Evolutionary conservation across 2,113 vertebrate species (phyloP).

Genomic region (Calypte anna): DNA sequence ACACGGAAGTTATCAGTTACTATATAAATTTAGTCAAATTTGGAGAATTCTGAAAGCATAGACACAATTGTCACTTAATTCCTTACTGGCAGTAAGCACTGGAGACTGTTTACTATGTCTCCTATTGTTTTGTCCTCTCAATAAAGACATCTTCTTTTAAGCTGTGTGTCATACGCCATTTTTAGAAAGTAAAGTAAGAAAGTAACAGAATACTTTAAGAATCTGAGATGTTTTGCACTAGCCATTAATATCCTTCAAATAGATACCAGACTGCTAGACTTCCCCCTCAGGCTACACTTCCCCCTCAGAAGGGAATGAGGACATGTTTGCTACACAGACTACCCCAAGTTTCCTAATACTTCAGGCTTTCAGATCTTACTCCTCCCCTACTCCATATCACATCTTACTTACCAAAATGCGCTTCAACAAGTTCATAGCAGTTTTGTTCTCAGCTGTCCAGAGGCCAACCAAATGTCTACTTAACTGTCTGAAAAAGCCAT

Average conservation of each 20-base stretch:
- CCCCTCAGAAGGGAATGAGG: neutral
- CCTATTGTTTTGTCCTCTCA: neutral
- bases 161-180: neutral
- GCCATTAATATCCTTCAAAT: neutral
- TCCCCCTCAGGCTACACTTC: neutral
- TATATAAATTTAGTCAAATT: neutral
- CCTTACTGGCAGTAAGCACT: neutral
- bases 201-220: neutral
- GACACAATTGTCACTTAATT: neutral
- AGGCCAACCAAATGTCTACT: conserved; percentile 98
- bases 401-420: conserved; percentile 92
- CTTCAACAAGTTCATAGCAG: conserved; percentile 93
- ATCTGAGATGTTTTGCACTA: neutral
- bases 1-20: neutral
- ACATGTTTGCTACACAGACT: neutral
- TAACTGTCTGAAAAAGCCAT: conserved; percentile 86
- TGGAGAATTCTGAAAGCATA: neutral
- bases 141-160: neutral
- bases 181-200: neutral
- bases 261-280: neutral
- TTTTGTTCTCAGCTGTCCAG: conserved; percentile 95
- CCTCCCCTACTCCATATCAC: neutral
- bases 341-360: neutral
- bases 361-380: neutral
- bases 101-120: neutral